Base-by-base conservation (phyloP, 1,140 invertebrate species). In the Anoplolepis gracilipes region DNA sequence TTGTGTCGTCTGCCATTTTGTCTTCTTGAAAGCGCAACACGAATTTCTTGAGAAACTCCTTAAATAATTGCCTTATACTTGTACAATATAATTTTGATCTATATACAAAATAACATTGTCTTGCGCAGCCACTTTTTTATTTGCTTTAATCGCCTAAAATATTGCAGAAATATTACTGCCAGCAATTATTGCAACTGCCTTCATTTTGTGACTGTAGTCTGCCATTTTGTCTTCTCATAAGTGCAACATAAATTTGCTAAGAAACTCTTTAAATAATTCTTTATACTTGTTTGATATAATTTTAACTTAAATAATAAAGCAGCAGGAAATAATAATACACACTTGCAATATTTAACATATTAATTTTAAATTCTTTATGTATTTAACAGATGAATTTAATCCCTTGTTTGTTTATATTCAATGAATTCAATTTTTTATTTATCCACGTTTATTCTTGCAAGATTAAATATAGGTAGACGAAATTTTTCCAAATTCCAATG, bases 141-240 rank as follows among this genome's bases (percentile, higher is more conserved):
- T 86, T 67, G n/a, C 62, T 61, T 61, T 62, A 67, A 76, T 61
- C 10, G 22, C 19, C 36, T n/a, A 39, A 28, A 53, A 46, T 46
- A 46, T 2, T 13, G 53, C 55, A 33, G 5, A 70, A 65, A 46
- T 46, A 46, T 46, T 13, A 3, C 42, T 46, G 42, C 46, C 13
- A 49, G 13, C 16, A 19, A 16, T 0, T 39, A 73, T 33, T n/a
- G 36, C 7, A n/a, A 13, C 42, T 64, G 11, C 86, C 76, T 61
- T 91, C 92, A 93, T 93, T 93, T 93, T 88, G 84, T 89, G 77
- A 72, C 59, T 46, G 64, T 36, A 30, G 67, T 84, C 89, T 86
- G 86, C 92, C 92, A 93, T 93, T 85, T 93, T 93, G 87, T 85
- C 22, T 70, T 85, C 25, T 28, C 30, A 25, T 49, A 85, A 22